Percentiles rank a stretch among this genome's conserved stretches.
phyloP scores from a whole-genome alignment of 2,113 vertebrate genomes.

The Jacana jacana region DNA sequence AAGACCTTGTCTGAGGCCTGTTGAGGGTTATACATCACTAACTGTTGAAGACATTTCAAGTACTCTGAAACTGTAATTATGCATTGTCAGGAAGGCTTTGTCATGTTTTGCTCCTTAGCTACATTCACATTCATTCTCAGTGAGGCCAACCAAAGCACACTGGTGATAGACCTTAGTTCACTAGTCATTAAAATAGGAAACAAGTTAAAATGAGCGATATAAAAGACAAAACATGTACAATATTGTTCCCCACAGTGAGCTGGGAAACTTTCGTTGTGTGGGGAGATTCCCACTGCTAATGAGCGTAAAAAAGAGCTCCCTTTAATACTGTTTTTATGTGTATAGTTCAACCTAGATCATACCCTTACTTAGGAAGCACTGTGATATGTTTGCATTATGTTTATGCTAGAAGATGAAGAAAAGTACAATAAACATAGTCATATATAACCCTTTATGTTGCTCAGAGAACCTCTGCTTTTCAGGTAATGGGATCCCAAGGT shows the following conservation, averaged over 20 bases:
- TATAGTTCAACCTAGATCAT: background rate
- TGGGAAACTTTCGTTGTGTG: background rate
- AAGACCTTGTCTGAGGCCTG: constrained; percentile 52
- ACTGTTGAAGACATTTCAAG: constrained; percentile 35
- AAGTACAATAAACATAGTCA: background rate
- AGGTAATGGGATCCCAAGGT: constrained; percentile 81
- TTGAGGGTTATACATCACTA: constrained; percentile 43
- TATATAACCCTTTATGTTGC: background rate
- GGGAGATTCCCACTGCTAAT: background rate
- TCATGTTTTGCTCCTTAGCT: background rate
- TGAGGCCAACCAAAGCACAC: background rate
- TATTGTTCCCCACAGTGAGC: background rate
- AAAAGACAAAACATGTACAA: background rate
- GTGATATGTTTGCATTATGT: background rate
- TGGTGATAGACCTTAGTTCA: background rate
- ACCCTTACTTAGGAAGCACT: background rate
- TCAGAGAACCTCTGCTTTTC: constrained; percentile 18
- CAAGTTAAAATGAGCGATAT: background rate
- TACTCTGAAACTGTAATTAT: constrained; percentile 25
- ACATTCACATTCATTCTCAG: background rate
- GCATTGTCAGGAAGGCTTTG: constrained; percentile 13
- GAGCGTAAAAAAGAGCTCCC: background rate
- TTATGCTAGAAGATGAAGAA: background rate
- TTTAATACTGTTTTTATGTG: background rate
- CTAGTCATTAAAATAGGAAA: constrained; percentile 49